Conservation (phyloP, 2,797 vertebrate species). For the Esox masquinongy region DNA sequence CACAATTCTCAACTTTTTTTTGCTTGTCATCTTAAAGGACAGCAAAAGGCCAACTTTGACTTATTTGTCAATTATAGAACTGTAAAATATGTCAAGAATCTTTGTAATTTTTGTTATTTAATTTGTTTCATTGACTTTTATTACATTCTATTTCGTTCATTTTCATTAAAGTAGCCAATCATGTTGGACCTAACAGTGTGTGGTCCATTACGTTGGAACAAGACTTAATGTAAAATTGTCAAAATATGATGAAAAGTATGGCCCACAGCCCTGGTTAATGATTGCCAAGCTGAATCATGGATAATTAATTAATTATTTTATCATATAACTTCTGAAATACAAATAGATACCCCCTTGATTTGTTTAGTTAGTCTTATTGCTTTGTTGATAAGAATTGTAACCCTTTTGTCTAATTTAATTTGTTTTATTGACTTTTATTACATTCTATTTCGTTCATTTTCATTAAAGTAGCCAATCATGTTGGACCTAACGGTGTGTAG, state of each 20-base stretch:
- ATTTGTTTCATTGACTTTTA: no score
- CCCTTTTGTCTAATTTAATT: not conserved
- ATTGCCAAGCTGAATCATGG: constrained; percentile 14
- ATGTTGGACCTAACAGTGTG: not conserved
- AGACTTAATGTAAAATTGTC: not conserved
- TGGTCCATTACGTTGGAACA: not conserved
- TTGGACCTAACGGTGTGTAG: not conserved
- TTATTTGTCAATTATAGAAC: no score
- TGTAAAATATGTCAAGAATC: no score
- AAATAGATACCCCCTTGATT: not conserved
- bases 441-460: no score
- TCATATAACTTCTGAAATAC: constrained; percentile 13
- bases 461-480: no score
- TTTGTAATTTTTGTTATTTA: no score
- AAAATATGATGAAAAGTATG: not conserved
- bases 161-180: no score
- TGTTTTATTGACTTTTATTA: no score
- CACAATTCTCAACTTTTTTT: no score
- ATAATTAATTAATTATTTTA: constrained; percentile 2
- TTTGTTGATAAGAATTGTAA: not conserved
- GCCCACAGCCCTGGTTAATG: constrained; percentile 8
- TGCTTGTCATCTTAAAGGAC: no score
- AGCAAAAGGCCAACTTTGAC: no score
- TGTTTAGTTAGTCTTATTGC: not conserved
- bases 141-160: no score